These are phyloP conservation scores for Shinisaurus crocodilurus DNA, from an alignment of 2,113 vertebrate species.

Conservation along the genomic window DNA sequence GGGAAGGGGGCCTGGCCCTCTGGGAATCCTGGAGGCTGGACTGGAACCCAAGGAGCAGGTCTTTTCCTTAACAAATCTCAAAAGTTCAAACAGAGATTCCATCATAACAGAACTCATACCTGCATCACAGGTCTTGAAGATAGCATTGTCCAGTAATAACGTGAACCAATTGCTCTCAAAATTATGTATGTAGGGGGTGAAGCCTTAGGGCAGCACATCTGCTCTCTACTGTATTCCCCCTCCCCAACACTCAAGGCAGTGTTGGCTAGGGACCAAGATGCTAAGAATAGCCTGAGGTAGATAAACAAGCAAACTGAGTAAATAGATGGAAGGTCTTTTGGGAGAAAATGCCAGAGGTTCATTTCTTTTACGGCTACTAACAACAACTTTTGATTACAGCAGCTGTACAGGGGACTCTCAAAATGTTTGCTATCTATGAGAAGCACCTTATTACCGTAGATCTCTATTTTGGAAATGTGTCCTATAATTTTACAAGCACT, in stretches of 20 bases:
- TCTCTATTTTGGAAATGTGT: neutral
- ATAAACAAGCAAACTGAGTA: neutral
- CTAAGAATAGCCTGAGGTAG: neutral
- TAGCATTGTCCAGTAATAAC: neutral
- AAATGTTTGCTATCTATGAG: neutral
- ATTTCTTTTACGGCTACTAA: slow-evolving; percentile 5
- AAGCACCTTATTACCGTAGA: neutral
- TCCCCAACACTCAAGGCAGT: neutral
- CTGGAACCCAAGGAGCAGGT: too few relatives aligned
- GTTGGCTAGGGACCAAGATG: neutral
- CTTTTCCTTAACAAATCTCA: neutral
- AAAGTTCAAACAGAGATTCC: neutral
- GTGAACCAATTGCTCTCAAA: neutral
- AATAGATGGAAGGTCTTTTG: neutral
- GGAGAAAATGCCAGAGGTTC: neutral
- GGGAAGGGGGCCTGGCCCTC: too few relatives aligned
- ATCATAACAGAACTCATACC: neutral
- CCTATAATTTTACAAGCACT: neutral
- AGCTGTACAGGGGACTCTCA: neutral
- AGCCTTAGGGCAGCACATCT: neutral
- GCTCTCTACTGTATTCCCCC: neutral
- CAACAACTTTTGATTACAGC: neutral
- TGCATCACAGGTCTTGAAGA: neutral
- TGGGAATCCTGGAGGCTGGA: too few relatives aligned
- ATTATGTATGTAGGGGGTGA: too few relatives aligned